These are phyloP conservation scores for Vireo griseus DNA, from an alignment of 2,797 vertebrate genomes.

Conservation along the genomic window DNA sequence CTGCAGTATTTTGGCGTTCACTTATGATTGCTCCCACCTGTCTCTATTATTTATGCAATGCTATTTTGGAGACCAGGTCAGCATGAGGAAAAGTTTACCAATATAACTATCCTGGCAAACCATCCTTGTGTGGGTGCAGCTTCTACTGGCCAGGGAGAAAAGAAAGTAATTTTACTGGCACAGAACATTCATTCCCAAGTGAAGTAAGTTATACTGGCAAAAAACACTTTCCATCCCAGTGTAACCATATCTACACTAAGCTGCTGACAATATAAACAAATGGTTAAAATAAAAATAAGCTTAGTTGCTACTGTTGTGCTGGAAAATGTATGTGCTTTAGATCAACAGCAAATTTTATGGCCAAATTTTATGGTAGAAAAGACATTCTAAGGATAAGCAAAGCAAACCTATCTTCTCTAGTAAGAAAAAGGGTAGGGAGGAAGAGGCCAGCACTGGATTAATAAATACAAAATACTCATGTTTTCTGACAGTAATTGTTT, in stretches of 20 bases:
- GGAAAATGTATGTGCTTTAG: background rate
- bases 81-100: constrained; percentile 26
- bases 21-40: constrained; percentile 33
- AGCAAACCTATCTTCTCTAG: background rate
- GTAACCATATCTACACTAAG: background rate
- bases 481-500: background rate
- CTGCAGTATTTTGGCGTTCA: constrained; percentile 9
- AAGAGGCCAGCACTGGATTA: background rate
- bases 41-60: constrained; percentile 30
- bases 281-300: background rate
- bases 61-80: constrained; percentile 46
- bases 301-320: background rate
- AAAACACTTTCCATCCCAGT: background rate
- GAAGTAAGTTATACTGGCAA: background rate
- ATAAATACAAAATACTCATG: background rate
- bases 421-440: background rate
- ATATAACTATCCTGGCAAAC: background rate
- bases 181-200: background rate
- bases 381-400: background rate
- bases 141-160: background rate
- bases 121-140: background rate
- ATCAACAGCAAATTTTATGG: background rate
- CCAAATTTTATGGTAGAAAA: background rate
- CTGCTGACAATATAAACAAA: background rate
- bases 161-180: background rate